These are phyloP conservation scores for Ernsta delagoae DNA, from an alignment of 2,888 invertebrate genomes.

Conservation along the genomic window DNA sequence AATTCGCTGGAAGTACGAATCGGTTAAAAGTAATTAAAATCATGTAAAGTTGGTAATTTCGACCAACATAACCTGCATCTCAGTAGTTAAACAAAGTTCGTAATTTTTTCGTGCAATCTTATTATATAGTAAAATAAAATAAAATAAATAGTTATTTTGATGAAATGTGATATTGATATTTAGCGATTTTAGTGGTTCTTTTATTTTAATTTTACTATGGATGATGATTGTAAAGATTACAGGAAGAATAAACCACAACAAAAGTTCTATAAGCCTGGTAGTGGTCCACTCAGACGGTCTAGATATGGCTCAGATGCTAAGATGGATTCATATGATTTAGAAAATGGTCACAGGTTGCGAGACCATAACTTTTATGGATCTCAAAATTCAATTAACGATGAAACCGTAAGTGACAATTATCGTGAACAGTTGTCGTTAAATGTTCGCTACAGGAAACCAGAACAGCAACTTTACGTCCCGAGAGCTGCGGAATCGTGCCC, in stretches of 20 bases:
- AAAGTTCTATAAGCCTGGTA: constrained; percentile 90
- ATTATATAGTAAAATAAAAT: not conserved
- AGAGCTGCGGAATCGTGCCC: constrained; percentile 64
- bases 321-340: constrained; percentile 76
- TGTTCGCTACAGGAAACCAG: constrained; percentile 71
- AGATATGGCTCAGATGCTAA: constrained; percentile 85
- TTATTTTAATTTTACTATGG: constrained; percentile 76
- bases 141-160: constrained; percentile 30
- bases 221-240: constrained; percentile 83
- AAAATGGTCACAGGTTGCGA: constrained; percentile 60
- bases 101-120: constrained; percentile 21
- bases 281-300: constrained; percentile 89
- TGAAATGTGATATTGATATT: constrained; percentile 40
- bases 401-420: constrained; percentile 53
- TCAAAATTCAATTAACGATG: constrained; percentile 70
- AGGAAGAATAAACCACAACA: constrained; percentile 88
- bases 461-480: constrained; percentile 76
- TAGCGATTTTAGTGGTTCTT: constrained; percentile 36
- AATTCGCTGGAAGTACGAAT: constrained; percentile 8
- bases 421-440: constrained; percentile 57
- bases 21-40: not conserved
- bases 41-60: constrained; percentile 35
- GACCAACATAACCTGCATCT: constrained; percentile 69
- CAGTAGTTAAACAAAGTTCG: constrained; percentile 42
- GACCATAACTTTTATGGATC: constrained; percentile 70